Percentiles rank a stretch among this genome's conserved stretches.
phyloP scores from a whole-genome alignment of 2,888 invertebrate species.

The Lycophotia porphyrea region DNA sequence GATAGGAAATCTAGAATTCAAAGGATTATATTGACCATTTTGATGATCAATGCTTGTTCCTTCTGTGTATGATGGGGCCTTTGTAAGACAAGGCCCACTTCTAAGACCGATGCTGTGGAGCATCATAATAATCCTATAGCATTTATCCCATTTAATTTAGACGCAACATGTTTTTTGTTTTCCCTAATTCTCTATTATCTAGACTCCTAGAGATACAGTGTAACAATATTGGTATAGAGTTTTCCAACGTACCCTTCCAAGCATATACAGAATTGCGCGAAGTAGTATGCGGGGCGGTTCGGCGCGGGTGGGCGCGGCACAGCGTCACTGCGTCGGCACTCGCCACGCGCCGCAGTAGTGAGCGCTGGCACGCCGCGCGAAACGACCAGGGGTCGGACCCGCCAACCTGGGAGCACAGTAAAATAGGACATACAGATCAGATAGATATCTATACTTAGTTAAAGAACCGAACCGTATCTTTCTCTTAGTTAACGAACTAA shows the following conservation, averaged over 20 bases:
- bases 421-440: not conserved
- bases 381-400: constrained; percentile 90
- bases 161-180: too few relatives aligned
- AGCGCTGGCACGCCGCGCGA: constrained; percentile 88
- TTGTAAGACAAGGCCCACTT: not conserved
- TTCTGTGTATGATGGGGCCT: not conserved
- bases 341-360: constrained; percentile 87
- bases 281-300: constrained; percentile 91
- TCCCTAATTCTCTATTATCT: not conserved
- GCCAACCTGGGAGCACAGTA: constrained; percentile 79
- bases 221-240: not conserved
- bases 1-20: not conserved
- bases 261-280: constrained; percentile 93
- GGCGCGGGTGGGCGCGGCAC: constrained; percentile 84
- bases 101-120: not conserved
- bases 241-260: constrained; percentile 85
- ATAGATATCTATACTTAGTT: not conserved
- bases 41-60: not conserved
- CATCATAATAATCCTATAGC: not conserved
- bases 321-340: constrained; percentile 89
- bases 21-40: not conserved
- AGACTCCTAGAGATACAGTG: not conserved
- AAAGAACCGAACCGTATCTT: too few relatives aligned
- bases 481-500: not conserved
- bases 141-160: not conserved